Evolutionary conservation across 2,888 invertebrate species (phyloP).

Genomic region (Clanis bilineata): DNA sequence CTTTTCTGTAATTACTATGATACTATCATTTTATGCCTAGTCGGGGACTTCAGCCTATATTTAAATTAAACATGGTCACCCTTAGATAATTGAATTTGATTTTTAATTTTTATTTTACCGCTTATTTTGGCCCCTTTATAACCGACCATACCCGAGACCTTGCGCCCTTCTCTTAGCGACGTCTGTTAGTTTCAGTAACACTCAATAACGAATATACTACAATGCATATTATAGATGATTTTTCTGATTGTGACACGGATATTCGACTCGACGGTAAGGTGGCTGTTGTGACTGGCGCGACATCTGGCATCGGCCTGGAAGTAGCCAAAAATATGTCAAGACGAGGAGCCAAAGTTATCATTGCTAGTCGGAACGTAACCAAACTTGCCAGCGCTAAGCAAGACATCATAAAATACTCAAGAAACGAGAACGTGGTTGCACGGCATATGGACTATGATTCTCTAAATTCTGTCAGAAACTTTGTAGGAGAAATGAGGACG

Average conservation of each 20-base stretch:
- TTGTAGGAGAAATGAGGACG: constrained; percentile 77
- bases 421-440: constrained; percentile 42
- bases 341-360: constrained; percentile 80
- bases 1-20: no score
- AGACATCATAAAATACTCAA: constrained; percentile 42
- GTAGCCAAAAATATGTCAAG: constrained; percentile 65
- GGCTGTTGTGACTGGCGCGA: constrained; percentile 66
- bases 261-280: constrained; percentile 56
- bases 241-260: constrained; percentile 49
- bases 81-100: no score
- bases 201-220: constrained; percentile 14
- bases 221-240: constrained; percentile 45
- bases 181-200: no score
- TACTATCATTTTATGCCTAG: no score
- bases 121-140: no score
- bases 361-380: constrained; percentile 74
- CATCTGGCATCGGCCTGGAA: constrained; percentile 60
- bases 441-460: constrained; percentile 78
- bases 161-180: no score
- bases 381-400: constrained; percentile 46
- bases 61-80: no score
- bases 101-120: no score
- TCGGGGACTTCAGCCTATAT: no score
- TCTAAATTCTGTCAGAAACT: constrained; percentile 77
- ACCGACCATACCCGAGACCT: no score